phyloP scores from a whole-genome alignment of 2,113 vertebrate species.

The Tachysurus fulvidraco region DNA sequence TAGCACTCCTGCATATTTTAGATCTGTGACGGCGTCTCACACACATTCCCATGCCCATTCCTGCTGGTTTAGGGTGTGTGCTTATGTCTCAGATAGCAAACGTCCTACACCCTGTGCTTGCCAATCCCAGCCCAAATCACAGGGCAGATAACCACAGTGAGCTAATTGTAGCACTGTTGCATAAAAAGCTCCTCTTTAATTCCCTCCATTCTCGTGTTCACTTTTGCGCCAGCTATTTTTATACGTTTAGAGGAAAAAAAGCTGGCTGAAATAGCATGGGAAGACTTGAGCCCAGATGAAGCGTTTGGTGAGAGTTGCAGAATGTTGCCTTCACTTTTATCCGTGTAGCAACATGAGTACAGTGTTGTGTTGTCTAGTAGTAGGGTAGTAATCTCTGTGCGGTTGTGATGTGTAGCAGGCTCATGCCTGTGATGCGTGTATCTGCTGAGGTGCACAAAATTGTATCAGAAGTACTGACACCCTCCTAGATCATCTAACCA shows the following conservation, averaged over 20 bases:
- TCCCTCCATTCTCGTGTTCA: constrained; percentile 40
- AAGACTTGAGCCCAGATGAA: not conserved
- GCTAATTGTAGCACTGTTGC: constrained; percentile 57
- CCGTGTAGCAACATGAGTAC: not conserved
- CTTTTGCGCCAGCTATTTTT: constrained; percentile 8
- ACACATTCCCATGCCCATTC: not conserved
- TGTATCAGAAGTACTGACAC: not conserved
- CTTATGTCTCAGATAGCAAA: constrained; percentile 13
- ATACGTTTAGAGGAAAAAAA: constrained; percentile 2
- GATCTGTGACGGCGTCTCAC: constrained; percentile 14
- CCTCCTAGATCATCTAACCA: not conserved
- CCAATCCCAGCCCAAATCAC: constrained; percentile 56
- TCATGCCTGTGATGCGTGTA: not conserved
- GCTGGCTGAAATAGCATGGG: constrained; percentile 8
- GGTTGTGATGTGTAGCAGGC: not conserved
- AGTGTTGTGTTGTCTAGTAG: not conserved
- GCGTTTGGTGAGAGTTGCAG: not conserved
- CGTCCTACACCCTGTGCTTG: constrained; percentile 51
- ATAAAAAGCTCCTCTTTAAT: constrained; percentile 50
- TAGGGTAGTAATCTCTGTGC: not conserved
- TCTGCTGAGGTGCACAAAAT: not conserved
- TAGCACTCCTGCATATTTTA: constrained; percentile 1
- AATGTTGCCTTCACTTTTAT: not conserved
- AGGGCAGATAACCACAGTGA: constrained; percentile 53
- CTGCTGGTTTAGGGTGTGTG: constrained; percentile 26